Base-by-base conservation (phyloP, 2,888 invertebrate species). In the Temnothorax rugatulus region DNA sequence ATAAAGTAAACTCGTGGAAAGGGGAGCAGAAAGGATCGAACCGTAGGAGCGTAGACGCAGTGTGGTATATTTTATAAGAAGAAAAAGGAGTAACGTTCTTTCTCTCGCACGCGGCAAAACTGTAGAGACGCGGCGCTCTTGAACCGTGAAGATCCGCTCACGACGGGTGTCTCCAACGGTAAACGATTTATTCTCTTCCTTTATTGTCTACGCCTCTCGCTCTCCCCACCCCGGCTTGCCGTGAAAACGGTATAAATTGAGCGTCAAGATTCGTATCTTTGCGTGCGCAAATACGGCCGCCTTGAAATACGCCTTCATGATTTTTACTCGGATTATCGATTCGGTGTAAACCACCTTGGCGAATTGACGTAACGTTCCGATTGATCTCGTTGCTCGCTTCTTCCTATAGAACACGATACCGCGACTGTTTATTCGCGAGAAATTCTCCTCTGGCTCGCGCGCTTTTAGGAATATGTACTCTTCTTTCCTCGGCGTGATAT, bases 151-250 rank as follows among this genome's bases (percentile, higher is more conserved):
- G 85, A 90, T 89, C 86, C 89, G 82, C 77, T 84, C 88, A 69
- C 87, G 84, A 90, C 85, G 87, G 87, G 89, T 87, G 88, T 89
- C 84, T 88, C 87, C 71, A 75, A 79, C 69, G 82, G 84, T 83
- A 89, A 89, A 90, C 87, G 89, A 90, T 90, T 90, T 90, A 90
- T 90, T 87, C 89, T 86, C 84, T 82, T 34, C 85, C 66, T 59
- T 83, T 69, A 81, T 81, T 79, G 68, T 82, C 68, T 68, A 18
- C 81, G 66, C 41, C 66, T 66, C 4, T 44, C 76, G 41, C 41
- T 7, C 34, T 54, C 63, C 64, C 41, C 54, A 4, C 54, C 76
- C 41, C 63, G 41, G 21, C 47, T 47, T 15, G 18, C 59, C 75
- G 79, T 66, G 82, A 82, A 61, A 77, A 66, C 47, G 57, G 52